Evolutionary conservation across 2,888 invertebrate species (phyloP).

Genomic region (Drosophila pegasa): DNA sequence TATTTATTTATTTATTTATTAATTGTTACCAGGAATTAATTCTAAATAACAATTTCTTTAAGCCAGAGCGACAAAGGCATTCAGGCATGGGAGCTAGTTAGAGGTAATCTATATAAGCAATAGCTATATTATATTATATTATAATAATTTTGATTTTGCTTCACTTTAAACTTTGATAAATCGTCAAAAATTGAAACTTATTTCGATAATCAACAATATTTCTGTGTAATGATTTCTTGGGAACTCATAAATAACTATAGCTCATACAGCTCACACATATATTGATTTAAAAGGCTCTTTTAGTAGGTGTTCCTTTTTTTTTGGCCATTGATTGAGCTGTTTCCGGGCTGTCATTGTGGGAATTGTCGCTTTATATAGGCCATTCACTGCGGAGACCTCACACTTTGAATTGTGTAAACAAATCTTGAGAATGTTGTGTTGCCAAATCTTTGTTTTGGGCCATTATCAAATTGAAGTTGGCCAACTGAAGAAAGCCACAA

Average conservation of each 20-base stretch:
- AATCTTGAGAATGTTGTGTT: conserved; percentile 25
- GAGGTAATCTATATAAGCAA: no score
- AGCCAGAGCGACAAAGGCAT: no score
- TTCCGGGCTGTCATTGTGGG: conserved; percentile 57
- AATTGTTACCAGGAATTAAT: no score
- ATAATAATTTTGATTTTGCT: no score
- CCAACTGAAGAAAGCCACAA: conserved; percentile 29
- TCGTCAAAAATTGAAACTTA: no score
- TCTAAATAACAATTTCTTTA: no score
- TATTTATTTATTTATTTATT: no score
- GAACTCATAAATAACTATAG: neutral
- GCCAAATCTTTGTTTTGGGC: conserved; percentile 27
- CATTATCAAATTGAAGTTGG: conserved; percentile 49
- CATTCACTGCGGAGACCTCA: conserved; percentile 37
- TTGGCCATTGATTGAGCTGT: conserved; percentile 58
- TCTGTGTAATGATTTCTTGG: neutral
- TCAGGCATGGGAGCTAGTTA: no score
- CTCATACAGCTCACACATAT: neutral
- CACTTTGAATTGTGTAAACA: conserved; percentile 30
- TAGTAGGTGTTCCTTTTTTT: neutral
- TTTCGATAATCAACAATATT: no score
- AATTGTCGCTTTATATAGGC: conserved; percentile 31
- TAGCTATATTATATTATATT: no score
- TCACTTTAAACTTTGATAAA: neutral
- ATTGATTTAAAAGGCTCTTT: neutral